Conservation (phyloP, 2,888 invertebrate genomes). For the Oconnorella tubifera region DNA sequence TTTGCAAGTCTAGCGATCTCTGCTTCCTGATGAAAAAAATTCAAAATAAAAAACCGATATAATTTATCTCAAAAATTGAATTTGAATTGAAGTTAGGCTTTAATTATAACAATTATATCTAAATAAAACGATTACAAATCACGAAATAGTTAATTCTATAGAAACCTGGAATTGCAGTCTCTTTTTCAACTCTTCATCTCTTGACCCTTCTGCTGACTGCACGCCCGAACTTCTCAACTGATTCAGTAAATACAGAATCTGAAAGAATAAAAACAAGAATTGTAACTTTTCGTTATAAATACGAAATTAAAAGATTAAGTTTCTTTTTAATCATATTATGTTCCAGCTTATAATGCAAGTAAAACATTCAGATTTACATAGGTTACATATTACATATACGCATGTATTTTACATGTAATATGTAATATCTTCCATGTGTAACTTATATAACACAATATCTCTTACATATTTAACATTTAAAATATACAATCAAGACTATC, state of each 20-base stretch:
- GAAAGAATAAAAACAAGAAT: background rate
- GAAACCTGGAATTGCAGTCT: slow-evolving; percentile 26
- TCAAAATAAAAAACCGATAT: background rate
- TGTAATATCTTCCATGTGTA: no score
- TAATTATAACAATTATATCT: no score
- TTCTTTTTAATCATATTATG: no score
- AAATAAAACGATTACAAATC: background rate
- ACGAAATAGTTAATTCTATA: background rate
- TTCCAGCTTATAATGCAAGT: background rate
- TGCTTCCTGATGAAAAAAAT: slow-evolving; percentile 9
- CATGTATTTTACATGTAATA: no score
- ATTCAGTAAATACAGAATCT: slow-evolving; percentile 27
- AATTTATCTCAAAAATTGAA: background rate
- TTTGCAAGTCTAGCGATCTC: slow-evolving; percentile 18
- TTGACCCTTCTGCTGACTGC: background rate
- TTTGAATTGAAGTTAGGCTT: background rate
- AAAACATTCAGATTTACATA: background rate
- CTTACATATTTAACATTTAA: no score
- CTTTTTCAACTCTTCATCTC: slow-evolving; percentile 21
- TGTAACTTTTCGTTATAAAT: no score
- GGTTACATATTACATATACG: no score
- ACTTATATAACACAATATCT: no score
- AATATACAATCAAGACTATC: no score
- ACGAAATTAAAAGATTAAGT: no score
- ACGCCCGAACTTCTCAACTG: slow-evolving; percentile 17